Evolutionary conservation across 2,113 vertebrate genomes (phyloP).

Genomic region (Oncorhynchus tshawytscha): DNA sequence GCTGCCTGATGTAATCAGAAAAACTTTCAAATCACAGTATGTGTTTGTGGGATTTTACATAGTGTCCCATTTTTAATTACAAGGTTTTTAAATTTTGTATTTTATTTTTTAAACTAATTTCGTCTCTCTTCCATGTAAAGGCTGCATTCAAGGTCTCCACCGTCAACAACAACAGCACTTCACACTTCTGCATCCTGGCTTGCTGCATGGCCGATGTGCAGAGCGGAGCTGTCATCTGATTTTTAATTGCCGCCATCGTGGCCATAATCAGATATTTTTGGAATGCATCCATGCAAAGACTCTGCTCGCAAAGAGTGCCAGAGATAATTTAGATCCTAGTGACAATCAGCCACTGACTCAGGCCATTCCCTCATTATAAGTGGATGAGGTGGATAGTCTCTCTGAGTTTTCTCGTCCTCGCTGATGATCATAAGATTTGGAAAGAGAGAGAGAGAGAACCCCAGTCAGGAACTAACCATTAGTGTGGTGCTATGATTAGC

Average conservation of each 20-base stretch:
- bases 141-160: neutral
- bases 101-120: neutral
- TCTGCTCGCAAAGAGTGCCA: too few species aligned
- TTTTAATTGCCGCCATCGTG: conserved; percentile 41
- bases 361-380: too few species aligned
- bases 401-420: too few species aligned
- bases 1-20: neutral
- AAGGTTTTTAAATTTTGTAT: too few species aligned
- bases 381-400: too few species aligned
- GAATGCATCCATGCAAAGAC: conserved; percentile 9
- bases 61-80: too few species aligned
- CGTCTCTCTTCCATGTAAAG: neutral
- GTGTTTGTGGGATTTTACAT: neutral
- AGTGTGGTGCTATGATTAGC: conserved; percentile 17
- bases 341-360: too few species aligned
- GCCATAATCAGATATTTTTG: conserved; percentile 39
- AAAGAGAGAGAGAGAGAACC: too few species aligned
- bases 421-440: too few species aligned
- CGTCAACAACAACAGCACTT: neutral
- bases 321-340: too few species aligned
- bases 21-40: neutral
- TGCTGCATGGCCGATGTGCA: conserved; percentile 1
- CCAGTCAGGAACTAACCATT: too few species aligned
- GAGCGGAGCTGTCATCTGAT: conserved; percentile 38
- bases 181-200: neutral